Evolutionary conservation across 30 jellyfish, hydroid and myxozoan genomes (phyloP).

Genomic region (Aurelia aurita): DNA sequence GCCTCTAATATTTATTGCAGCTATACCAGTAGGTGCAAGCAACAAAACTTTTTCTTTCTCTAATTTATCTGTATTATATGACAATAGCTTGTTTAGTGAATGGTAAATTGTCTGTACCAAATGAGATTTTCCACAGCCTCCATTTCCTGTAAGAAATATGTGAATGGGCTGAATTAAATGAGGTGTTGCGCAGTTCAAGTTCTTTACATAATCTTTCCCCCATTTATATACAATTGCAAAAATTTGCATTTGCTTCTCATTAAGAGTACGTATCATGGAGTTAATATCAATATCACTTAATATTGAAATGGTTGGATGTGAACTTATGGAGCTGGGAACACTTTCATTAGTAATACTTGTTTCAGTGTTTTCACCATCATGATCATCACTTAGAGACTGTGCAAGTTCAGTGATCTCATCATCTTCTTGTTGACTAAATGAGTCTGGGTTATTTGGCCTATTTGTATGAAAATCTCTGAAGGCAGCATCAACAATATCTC

Average conservation of each 20-base stretch:
- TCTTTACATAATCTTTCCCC: neutral
- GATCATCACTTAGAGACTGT: neutral
- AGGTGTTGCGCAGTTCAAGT: slow-evolving; percentile 21
- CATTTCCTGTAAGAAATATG: slow-evolving; percentile 31
- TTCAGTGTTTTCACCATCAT: neutral
- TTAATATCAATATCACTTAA: slow-evolving; percentile 3
- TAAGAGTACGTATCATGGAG: neutral
- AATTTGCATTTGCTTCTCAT: neutral
- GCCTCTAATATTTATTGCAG: slow-evolving; percentile 34
- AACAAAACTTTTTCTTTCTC: slow-evolving; percentile 17
- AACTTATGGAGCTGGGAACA: neutral
- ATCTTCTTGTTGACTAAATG: neutral
- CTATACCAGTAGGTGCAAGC: slow-evolving; percentile 44
- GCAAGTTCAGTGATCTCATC: neutral
- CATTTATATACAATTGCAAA: neutral
- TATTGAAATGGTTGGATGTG: neutral
- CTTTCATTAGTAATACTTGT: neutral
- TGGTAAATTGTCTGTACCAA: slow-evolving; percentile 21
- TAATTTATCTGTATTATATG: slow-evolving; percentile 9
- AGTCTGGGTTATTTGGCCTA: no score
- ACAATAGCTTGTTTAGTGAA: slow-evolving; percentile 8
- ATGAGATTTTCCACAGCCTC: slow-evolving; percentile 46
- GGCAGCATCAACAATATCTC: slow-evolving; percentile 24
- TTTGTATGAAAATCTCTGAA: slow-evolving; percentile 12
- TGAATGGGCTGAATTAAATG: slow-evolving; percentile 14